Conservation (phyloP, 2,113 vertebrate genomes). For the Cynocephalus volans region DNA sequence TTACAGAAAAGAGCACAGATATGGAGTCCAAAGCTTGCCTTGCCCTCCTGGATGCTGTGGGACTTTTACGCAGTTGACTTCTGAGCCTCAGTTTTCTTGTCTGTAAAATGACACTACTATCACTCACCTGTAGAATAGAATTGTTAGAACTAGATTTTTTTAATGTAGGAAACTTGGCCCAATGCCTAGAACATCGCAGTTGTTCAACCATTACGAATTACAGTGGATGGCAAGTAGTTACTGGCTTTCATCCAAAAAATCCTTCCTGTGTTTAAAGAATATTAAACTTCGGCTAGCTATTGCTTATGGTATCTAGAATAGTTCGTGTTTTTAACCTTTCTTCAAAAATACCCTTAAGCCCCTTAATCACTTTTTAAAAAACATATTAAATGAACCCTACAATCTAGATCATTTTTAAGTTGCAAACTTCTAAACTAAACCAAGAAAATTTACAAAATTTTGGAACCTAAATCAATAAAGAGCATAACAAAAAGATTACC, state of each 20-base stretch:
- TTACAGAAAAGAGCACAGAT: background rate
- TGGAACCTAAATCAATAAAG: background rate
- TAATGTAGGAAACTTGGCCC: background rate
- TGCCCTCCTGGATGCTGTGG: background rate
- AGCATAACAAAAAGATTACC: background rate
- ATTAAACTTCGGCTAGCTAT: constrained; percentile 22
- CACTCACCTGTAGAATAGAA: background rate
- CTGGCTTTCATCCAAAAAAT: constrained; percentile 12
- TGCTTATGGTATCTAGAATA: background rate
- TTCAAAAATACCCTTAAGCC: constrained; percentile 19
- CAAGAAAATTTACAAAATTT: background rate
- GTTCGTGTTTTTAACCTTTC: constrained; percentile 4
- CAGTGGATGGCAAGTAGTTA: background rate
- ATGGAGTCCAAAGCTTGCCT: background rate
- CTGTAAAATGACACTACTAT: constrained; percentile 19
- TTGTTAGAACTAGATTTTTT: constrained; percentile 15
- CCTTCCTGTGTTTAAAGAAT: background rate
- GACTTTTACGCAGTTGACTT: constrained; percentile 12
- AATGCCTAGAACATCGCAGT: background rate
- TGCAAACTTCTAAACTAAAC: constrained; percentile 20
- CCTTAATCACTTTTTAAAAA: background rate
- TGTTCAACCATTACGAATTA: background rate
- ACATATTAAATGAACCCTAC: background rate
- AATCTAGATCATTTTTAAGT: background rate
- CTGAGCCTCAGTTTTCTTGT: constrained; percentile 2